Evolutionary conservation across 2,113 vertebrate species (phyloP).

Genomic region (Sprattus sprattus): DNA sequence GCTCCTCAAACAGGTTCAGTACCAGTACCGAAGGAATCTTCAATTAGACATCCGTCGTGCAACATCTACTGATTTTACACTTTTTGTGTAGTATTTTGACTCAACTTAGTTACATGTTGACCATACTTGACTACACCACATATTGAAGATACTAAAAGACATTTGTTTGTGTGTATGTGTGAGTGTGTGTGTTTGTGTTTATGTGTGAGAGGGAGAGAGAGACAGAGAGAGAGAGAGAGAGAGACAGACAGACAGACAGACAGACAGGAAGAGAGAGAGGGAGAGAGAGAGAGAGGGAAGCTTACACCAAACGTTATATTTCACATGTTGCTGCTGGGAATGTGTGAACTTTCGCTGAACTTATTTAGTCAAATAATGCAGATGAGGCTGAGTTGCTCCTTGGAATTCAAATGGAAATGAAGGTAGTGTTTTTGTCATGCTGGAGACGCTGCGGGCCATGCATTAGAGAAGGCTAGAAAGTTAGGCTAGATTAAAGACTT

Average conservation of each 20-base stretch:
- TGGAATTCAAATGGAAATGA: background rate
- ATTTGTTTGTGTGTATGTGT: background rate
- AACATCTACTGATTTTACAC: background rate
- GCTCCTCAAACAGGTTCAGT: constrained; percentile 89
- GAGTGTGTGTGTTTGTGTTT: background rate
- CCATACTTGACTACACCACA: background rate
- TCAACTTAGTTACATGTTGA: background rate
- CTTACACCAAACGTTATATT: background rate
- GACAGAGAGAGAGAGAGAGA: background rate
- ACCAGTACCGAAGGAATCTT: background rate
- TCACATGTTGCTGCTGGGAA: background rate
- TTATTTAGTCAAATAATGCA: constrained; percentile 7
- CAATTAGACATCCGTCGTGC: background rate
- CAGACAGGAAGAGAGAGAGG: background rate
- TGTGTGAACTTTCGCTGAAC: constrained; percentile 29
- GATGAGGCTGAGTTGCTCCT: background rate
- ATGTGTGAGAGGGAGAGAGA: background rate
- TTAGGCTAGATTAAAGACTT: constrained; percentile 2
- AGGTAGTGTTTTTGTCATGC: constrained; percentile 3
- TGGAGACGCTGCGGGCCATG: background rate
- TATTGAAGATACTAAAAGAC: background rate
- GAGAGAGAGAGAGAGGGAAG: background rate
- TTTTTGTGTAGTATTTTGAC: background rate
- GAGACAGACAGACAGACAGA: background rate
- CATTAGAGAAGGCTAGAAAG: constrained; percentile 2